A percentile compares a stretch with the other conserved stretches of the same genome.
Conservation (phyloP, 2,797 vertebrate species). For the Philypnodon macrostomus region DNA sequence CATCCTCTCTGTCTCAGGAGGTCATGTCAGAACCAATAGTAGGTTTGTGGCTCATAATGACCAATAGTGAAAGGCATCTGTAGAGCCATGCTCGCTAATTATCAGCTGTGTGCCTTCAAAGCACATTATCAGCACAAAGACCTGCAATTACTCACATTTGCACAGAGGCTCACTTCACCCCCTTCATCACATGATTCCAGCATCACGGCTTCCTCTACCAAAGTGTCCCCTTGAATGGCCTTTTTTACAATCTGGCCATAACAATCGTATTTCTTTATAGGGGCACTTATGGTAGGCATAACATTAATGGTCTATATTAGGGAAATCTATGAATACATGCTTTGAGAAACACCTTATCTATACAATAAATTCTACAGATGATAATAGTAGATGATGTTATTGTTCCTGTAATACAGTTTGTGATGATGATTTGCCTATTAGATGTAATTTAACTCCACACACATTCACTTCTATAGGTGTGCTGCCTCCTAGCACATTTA, state of each 20-base stretch:
- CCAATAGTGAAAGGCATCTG: conserved; percentile 67
- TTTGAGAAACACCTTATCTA: too few species aligned
- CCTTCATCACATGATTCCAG: conserved; percentile 48
- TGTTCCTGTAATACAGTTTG: too few species aligned
- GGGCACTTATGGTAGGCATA: background rate
- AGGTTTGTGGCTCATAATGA: conserved; percentile 68
- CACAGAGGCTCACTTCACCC: conserved; percentile 26
- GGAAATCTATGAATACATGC: too few species aligned
- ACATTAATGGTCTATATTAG: too few species aligned
- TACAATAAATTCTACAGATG: too few species aligned
- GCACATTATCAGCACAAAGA: conserved; percentile 78
- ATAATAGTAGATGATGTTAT: too few species aligned
- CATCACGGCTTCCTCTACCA: conserved; percentile 31
- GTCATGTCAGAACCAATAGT: conserved; percentile 61
- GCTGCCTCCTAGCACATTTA: too few species aligned
- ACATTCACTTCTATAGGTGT: too few species aligned
- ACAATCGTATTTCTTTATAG: background rate
- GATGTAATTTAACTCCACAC: too few species aligned
- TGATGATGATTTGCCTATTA: too few species aligned
- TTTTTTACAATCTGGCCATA: background rate
- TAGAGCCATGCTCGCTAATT: conserved; percentile 71
- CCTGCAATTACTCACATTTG: conserved; percentile 64
- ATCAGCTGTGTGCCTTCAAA: conserved; percentile 77
- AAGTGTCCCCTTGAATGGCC: conserved; percentile 36
- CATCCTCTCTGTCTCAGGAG: conserved; percentile 39